Conservation (phyloP, 2,113 vertebrate species). For the Heloderma charlesbogerti region DNA sequence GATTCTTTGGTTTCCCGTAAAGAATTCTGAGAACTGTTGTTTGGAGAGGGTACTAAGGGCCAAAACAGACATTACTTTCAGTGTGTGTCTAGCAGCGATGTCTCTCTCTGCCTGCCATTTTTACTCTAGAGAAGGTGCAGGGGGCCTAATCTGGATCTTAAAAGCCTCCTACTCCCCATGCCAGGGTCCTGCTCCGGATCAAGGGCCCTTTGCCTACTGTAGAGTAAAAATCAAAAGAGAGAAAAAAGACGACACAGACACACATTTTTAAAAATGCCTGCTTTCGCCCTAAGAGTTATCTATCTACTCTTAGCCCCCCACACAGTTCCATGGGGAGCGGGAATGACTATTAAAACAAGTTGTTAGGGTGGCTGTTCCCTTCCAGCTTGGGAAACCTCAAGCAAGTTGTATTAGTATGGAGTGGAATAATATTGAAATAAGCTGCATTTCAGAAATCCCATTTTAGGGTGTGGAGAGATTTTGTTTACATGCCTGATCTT, state of each 20-base stretch:
- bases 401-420: neutral
- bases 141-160: too few species aligned
- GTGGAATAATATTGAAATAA: neutral
- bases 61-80: too few species aligned
- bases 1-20: too few species aligned
- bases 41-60: neutral
- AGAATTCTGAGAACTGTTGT: neutral
- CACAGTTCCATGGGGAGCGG: neutral
- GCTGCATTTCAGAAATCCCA: slow-evolving; percentile 19
- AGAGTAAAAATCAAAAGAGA: too few species aligned
- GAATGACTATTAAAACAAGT: neutral
- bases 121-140: too few species aligned
- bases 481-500: slow-evolving; percentile 26
- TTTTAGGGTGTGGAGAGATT: slow-evolving; percentile 13
- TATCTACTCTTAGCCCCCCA: neutral
- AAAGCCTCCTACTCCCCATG: too few species aligned
- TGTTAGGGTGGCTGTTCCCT: neutral
- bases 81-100: too few species aligned
- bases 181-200: too few species aligned
- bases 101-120: too few species aligned
- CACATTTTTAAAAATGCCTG: too few species aligned
- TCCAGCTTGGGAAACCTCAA: neutral
- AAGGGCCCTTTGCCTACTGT: too few species aligned
- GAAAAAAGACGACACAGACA: too few species aligned
- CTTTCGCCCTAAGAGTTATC: neutral